These are phyloP conservation scores for Discoglossus pictus DNA, from an alignment of 2,797 vertebrate genomes.

Conservation along the genomic window DNA sequence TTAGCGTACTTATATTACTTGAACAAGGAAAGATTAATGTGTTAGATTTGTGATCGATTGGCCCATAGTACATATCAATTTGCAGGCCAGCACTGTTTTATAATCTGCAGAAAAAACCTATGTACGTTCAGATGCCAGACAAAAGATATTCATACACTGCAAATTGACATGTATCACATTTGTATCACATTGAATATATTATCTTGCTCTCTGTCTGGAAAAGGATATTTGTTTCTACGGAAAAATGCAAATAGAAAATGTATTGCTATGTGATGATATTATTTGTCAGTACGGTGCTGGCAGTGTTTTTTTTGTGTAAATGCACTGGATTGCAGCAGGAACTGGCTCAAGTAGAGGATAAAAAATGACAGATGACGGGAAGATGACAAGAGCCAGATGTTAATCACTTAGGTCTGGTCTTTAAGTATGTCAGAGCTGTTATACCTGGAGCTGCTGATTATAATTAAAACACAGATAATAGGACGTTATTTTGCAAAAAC, in stretches of 20 bases:
- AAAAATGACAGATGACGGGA: too few species aligned
- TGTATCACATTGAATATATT: conserved; percentile 20
- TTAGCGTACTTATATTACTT: conserved; percentile 15
- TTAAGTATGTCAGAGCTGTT: not conserved
- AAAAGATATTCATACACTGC: conserved; percentile 14
- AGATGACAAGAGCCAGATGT: too few species aligned
- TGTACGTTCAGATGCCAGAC: conserved; percentile 6
- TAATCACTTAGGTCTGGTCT: not conserved
- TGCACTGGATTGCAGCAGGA: too few species aligned
- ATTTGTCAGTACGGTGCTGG: too few species aligned
- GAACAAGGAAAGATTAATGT: conserved; percentile 1
- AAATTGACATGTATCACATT: conserved; percentile 22
- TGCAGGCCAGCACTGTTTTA: not conserved
- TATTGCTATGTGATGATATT: conserved; percentile 2
- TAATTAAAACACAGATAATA: not conserved
- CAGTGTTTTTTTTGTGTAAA: too few species aligned
- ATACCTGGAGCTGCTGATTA: not conserved
- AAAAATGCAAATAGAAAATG: conserved; percentile 7
- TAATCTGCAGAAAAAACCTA: conserved; percentile 11
- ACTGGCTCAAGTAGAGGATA: too few species aligned
- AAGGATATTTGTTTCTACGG: not conserved
- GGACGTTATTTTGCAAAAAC: not conserved
- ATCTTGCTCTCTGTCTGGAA: not conserved
- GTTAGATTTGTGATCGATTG: conserved; percentile 12
- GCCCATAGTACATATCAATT: conserved; percentile 23